Evolutionary conservation across 2,113 vertebrate genomes (phyloP).

Genomic region (Syngnathus typhle): DNA sequence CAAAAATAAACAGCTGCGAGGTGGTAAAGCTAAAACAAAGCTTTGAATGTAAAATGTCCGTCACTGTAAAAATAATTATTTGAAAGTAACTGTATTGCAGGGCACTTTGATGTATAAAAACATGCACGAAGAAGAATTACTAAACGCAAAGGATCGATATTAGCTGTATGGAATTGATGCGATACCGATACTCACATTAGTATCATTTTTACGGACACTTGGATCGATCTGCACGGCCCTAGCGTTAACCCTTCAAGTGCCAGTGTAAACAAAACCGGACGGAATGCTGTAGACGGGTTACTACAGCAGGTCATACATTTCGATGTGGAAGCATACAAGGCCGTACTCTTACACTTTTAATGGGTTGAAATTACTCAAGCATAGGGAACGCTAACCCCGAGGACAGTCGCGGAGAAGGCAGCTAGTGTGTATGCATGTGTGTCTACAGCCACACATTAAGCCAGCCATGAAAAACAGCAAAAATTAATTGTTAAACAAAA

Average conservation of each 20-base stretch:
- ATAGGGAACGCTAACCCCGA: conserved; percentile 49
- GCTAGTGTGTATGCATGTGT: conserved; percentile 17
- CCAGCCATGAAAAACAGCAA: neutral
- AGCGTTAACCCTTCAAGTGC: conserved; percentile 73
- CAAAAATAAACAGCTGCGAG: too few relatives aligned
- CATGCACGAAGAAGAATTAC: too few relatives aligned
- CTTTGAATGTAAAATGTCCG: too few relatives aligned
- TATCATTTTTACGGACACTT: too few relatives aligned
- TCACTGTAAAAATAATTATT: too few relatives aligned
- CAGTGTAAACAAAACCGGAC: conserved; percentile 50
- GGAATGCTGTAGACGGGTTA: conserved; percentile 27
- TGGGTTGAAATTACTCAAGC: conserved; percentile 65
- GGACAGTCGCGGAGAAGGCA: conserved; percentile 46
- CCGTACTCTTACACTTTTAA: conserved; percentile 61
- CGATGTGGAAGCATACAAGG: conserved; percentile 52
- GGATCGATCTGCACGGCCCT: too few relatives aligned
- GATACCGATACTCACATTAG: too few relatives aligned
- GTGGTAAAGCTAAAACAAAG: too few relatives aligned
- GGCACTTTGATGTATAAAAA: too few relatives aligned
- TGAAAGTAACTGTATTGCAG: too few relatives aligned
- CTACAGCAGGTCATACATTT: conserved; percentile 54
- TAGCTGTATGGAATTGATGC: too few relatives aligned
- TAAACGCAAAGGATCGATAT: too few relatives aligned
- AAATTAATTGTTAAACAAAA: neutral
- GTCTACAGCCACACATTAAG: neutral